Conservation (phyloP, 1,140 invertebrate genomes). For the Drosophila prosaltans region DNA sequence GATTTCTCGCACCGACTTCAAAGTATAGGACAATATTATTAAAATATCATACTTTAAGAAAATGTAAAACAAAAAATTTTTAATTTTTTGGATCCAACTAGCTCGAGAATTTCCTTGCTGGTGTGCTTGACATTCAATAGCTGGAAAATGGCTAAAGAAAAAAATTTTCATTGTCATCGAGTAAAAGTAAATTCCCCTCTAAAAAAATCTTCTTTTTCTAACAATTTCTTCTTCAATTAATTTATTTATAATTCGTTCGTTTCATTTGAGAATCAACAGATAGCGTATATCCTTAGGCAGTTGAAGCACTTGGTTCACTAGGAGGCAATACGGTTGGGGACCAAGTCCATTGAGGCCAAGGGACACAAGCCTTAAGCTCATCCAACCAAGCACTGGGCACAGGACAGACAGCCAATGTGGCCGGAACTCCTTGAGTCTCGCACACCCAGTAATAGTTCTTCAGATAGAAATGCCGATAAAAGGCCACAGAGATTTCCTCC, state of each 20-base stretch:
- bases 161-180: too few species aligned
- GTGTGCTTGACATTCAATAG: too few species aligned
- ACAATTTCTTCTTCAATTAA: too few species aligned
- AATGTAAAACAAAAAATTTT: too few species aligned
- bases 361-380: constrained; percentile 52
- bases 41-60: too few species aligned
- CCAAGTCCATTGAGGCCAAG: constrained; percentile 55
- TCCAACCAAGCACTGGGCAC: constrained; percentile 34
- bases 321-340: constrained; percentile 57
- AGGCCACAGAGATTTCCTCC: constrained; percentile 41
- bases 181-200: too few species aligned
- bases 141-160: too few species aligned
- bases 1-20: too few species aligned
- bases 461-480: constrained; percentile 52
- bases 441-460: constrained; percentile 68
- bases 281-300: not conserved
- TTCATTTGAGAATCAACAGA: not conserved
- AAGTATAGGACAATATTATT: too few species aligned
- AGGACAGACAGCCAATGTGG: constrained; percentile 36
- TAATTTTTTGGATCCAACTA: too few species aligned
- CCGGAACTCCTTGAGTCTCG: constrained; percentile 32
- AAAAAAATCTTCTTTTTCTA: too few species aligned
- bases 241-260: not conserved
- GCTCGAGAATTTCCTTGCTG: too few species aligned
- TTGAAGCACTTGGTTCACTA: constrained; percentile 46